A percentile compares a stretch with the other conserved stretches of the same genome.
These are phyloP conservation scores for Alcis repandata DNA, from an alignment of 2,888 invertebrate species.

Conservation along the genomic window DNA sequence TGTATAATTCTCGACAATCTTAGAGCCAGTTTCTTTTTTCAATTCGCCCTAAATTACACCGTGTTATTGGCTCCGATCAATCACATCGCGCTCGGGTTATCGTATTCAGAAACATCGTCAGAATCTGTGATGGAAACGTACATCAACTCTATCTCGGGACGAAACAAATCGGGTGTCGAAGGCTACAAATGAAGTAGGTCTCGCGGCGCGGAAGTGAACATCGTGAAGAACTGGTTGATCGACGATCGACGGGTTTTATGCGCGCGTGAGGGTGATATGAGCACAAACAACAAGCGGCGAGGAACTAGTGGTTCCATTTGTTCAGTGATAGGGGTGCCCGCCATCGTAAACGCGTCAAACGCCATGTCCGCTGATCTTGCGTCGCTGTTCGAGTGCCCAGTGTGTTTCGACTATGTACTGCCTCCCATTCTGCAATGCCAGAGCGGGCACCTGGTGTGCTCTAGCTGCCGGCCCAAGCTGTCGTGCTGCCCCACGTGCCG, in stretches of 20 bases:
- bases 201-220: conserved; percentile 51
- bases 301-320: conserved; percentile 86
- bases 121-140: conserved; percentile 80
- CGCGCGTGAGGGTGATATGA: conserved; percentile 85
- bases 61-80: conserved; percentile 55
- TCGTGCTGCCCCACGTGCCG: conserved; percentile 99
- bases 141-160: conserved; percentile 69
- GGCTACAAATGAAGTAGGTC: conserved; percentile 78
- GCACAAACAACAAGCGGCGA: conserved; percentile 85
- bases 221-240: conserved; percentile 64
- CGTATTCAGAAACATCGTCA: conserved; percentile 47
- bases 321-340: conserved; percentile 82
- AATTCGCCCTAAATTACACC: conserved; percentile 54
- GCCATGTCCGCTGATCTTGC: conserved; percentile 95
- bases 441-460: conserved; percentile 99
- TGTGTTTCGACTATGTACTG: conserved; percentile 99
- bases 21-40: conserved; percentile 41
- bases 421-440: conserved; percentile 99
- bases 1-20: conserved; percentile 47
- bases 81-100: conserved; percentile 58
- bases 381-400: conserved; percentile 97
- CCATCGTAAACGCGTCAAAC: conserved; percentile 87
- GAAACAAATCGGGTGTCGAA: conserved; percentile 76
- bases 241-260: conserved; percentile 73
- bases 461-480: conserved; percentile 98